phyloP scores from a whole-genome alignment of 2,888 invertebrate genomes.

The Ephialtes manifestator region DNA sequence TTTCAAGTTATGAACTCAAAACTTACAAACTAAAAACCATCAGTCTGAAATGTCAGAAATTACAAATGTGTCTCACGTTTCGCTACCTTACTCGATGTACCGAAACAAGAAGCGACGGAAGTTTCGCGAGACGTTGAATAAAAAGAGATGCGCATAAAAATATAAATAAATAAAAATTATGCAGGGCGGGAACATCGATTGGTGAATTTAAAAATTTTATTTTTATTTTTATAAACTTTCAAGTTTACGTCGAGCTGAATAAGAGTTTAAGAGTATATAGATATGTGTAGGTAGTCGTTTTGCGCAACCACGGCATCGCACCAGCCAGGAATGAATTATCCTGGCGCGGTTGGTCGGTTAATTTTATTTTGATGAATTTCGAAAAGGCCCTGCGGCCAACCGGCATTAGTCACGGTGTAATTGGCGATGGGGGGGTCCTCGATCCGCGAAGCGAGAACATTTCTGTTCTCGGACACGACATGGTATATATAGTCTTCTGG shows the following conservation, averaged over 20 bases:
- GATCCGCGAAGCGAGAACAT: neutral
- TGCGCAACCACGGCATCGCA: conserved; percentile 28
- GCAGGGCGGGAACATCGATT: neutral
- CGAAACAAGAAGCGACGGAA: neutral
- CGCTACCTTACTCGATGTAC: neutral
- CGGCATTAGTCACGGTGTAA: conserved; percentile 83
- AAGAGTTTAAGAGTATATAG: neutral
- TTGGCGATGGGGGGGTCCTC: conserved; percentile 76
- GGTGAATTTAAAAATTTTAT: too few relatives aligned
- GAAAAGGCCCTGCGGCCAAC: conserved; percentile 80
- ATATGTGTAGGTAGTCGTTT: conserved; percentile 11
- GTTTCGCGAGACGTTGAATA: neutral
- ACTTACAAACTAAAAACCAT: too few relatives aligned
- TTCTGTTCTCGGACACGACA: neutral
- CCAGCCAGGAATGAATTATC: conserved; percentile 77
- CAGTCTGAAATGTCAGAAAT: neutral
- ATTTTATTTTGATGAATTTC: conserved; percentile 83
- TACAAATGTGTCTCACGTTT: conserved; percentile 12
- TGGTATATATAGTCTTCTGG: neutral
- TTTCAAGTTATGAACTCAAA: too few relatives aligned
- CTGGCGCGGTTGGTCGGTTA: conserved; percentile 77
- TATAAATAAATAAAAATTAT: neutral
- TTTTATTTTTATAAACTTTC: neutral
- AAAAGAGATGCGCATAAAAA: neutral
- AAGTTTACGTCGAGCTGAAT: neutral